A percentile compares a stretch with the other conserved stretches of the same genome.
phyloP scores from a whole-genome alignment of 2,113 vertebrate species.

The Psammodynastes pulverulentus region DNA sequence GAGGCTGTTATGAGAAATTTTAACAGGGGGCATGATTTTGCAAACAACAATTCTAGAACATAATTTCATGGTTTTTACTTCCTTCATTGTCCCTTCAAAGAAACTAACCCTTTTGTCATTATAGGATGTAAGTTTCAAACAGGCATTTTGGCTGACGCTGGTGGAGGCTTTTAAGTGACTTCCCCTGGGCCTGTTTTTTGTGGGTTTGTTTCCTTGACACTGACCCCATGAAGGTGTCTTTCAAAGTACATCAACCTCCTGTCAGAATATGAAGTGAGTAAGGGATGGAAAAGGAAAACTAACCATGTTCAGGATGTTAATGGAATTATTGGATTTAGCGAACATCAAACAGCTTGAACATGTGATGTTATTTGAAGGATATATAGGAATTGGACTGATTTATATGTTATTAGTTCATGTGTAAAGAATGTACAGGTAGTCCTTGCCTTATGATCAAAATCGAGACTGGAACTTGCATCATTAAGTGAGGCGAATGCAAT shows the following conservation, averaged over 20 bases:
- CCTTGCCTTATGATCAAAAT: neutral
- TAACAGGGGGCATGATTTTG: constrained; percentile 64
- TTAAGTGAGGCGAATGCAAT: neutral
- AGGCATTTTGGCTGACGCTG: constrained; percentile 49
- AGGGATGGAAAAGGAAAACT: constrained; percentile 41
- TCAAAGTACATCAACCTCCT: constrained; percentile 65
- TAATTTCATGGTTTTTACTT: constrained; percentile 69
- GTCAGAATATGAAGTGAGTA: constrained; percentile 44
- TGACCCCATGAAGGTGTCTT: constrained; percentile 65
- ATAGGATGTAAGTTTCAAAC: constrained; percentile 48
- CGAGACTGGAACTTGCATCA: neutral
- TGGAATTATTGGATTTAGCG: constrained; percentile 52
- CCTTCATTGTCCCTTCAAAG: constrained; percentile 65
- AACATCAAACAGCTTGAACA: constrained; percentile 31
- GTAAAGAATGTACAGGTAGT: neutral
- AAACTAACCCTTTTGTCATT: constrained; percentile 41
- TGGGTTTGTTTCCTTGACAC: constrained; percentile 59
- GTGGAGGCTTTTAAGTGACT: constrained; percentile 50
- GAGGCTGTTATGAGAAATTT: constrained; percentile 67
- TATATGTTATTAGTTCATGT: neutral
- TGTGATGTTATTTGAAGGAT: accelerated
- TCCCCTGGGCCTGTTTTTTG: constrained; percentile 46
- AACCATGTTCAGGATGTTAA: constrained; percentile 41
- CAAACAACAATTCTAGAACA: constrained; percentile 67
- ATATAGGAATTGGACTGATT: neutral